phyloP scores from a whole-genome alignment of 2,113 vertebrate genomes.

The Nettapus auritus region DNA sequence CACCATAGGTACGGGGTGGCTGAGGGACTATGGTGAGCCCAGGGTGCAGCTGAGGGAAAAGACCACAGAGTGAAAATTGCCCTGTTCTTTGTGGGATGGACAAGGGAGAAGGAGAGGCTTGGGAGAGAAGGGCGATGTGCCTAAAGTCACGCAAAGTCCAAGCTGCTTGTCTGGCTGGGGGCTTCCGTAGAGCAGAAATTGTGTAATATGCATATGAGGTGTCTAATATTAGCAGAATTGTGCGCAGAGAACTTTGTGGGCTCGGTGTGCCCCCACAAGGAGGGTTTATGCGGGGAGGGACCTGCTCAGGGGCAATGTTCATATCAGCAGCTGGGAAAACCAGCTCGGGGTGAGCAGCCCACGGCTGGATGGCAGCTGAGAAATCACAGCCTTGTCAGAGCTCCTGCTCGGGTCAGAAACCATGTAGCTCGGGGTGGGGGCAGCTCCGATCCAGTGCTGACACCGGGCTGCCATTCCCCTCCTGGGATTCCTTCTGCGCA shows the following conservation, averaged over 20 bases:
- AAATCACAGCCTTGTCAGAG: neutral
- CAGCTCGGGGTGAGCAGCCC: neutral
- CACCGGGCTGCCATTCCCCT: neutral
- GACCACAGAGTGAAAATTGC: neutral
- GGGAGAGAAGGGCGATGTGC: neutral
- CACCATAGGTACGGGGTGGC: accelerated
- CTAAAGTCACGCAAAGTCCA: accelerated
- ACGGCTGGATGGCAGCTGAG: neutral
- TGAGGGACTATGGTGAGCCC: neutral
- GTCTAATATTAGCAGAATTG: too few species aligned
- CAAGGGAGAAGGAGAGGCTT: neutral
- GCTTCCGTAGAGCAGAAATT: neutral
- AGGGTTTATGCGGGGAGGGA: neutral
- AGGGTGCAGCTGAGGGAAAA: neutral
- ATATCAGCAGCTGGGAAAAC: neutral
- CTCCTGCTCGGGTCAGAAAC: neutral
- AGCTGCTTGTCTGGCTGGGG: neutral
- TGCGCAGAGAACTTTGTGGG: neutral
- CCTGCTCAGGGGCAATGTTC: neutral
- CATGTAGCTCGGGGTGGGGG: neutral
- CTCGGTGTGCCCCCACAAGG: neutral
- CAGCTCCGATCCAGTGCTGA: neutral
- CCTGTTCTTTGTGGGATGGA: neutral
- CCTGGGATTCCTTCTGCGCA: neutral
- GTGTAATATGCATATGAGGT: accelerated